Base-by-base conservation (phyloP, 2,113 vertebrate species). In the Grammomys dolichurus region DNA sequence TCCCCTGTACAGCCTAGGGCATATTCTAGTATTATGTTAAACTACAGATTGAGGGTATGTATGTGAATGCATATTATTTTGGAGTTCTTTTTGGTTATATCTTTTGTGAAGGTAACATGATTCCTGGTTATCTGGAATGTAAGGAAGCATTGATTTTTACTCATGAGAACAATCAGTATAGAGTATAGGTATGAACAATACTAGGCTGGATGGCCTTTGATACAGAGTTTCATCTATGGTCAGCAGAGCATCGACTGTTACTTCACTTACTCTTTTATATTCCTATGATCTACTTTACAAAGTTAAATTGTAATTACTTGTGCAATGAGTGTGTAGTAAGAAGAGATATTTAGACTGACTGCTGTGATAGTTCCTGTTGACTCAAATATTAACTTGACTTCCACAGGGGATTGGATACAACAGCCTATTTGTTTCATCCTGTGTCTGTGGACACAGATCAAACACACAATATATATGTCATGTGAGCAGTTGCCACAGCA, bases 291-390 rank as follows among this genome's bases (percentile, higher is more conserved):
- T 13, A 31, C 40, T 65, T 84, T 85, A 85, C 81, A 94, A 90
- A 90, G 40, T 82, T 19, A 65, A 54, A 51, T 87, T 89, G 19
- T 67, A 90, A 82, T 63, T 72, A 54, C 20, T 54, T 80, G 33
- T 65, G 16, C 9, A 91, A 36, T 2, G 95, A 94, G 81, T 89
- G 54, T 40, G 73, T 70, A 86, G 12, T 77, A 54, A 94, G 13
- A 94, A 33, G 13, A 63, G 16, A 85, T 58, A 12, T 88, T 94
- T 94, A 56, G n/a, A 91, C 5, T 22, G 73, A 93, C 88, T 19
- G 51, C 3, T 93, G n/a, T 63, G 51, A 51, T 75, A 48, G 7
- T 92, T 94, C 3, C 56, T 80, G 3, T n/a, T 58, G 28, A 96
- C 87, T 82, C 17, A 90, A 72, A 93, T n/a, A 73, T 89, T 58